A percentile compares a stretch with the other conserved stretches of the same genome.
phyloP scores from a whole-genome alignment of 2,888 invertebrate species.

The Pandemis cinnamomeana region DNA sequence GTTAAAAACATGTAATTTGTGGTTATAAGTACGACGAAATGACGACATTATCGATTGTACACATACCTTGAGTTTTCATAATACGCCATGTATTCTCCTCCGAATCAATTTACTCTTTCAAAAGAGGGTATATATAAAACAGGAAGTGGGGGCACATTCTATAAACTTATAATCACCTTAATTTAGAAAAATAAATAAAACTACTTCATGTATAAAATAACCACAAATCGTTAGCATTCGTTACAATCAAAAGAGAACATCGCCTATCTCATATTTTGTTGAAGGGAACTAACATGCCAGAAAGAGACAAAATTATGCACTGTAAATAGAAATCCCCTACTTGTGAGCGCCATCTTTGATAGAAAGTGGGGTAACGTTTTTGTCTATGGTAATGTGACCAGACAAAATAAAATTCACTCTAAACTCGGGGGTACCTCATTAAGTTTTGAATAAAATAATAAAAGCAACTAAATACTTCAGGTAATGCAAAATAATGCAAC shows the following conservation, averaged over 20 bases:
- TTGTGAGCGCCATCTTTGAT: constrained; percentile 66
- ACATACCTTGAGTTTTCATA: constrained; percentile 78
- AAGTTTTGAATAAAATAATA: not conserved
- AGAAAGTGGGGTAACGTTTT: constrained; percentile 53
- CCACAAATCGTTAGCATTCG: constrained; percentile 82
- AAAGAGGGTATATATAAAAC: constrained; percentile 29
- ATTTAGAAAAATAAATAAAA: constrained; percentile 68
- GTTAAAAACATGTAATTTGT: constrained; percentile 46
- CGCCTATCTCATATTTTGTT: constrained; percentile 54
- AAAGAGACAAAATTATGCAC: constrained; percentile 61
- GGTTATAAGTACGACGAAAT: constrained; percentile 63
- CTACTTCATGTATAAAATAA: constrained; percentile 64
- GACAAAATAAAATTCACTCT: constrained; percentile 31
- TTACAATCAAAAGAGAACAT: constrained; percentile 76
- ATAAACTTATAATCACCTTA: constrained; percentile 62
- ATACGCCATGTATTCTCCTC: constrained; percentile 63
- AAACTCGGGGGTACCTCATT: not conserved
- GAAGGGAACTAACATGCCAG: constrained; percentile 39
- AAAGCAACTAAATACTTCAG: not conserved
- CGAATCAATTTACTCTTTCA: constrained; percentile 22
- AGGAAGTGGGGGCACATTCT: constrained; percentile 31
- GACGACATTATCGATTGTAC: constrained; percentile 79
- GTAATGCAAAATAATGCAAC: too few relatives aligned
- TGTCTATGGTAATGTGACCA: constrained; percentile 62
- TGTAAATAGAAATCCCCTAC: constrained; percentile 64